Evolutionary conservation across 1,140 invertebrate species (phyloP), one percentile per base, ranked within the genome.

Genomic region (Olivierus martensii): DNA sequence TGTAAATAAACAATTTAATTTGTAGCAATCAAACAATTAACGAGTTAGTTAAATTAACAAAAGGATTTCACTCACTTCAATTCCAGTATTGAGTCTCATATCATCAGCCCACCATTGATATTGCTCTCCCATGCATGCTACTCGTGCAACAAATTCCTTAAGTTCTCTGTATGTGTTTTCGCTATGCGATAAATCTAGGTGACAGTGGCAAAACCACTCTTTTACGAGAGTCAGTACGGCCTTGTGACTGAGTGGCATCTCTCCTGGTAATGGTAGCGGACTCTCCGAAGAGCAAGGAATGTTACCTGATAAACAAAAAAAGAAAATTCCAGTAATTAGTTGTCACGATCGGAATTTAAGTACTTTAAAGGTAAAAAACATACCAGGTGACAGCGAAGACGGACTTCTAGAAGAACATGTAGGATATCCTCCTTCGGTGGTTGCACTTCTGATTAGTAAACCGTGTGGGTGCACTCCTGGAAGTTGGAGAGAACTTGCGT

Each of bases 91-190:
- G n/a, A 3, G 4, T 3, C 47, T 19, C 3, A 75, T 66, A 44
- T 73, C 71, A 19, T 67, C 63, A 39, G 67, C 66, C 71, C 72
- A 74, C 51, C 71, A 70, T 28, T 70, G 66, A 61, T 75, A 75
- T 2, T 71, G 67, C 7, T 70, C 65, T 14, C 73, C 74, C 18
- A 73, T 68, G n/a, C 66, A 61, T 7, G 66, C 66, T 7, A 71
- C 66, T 53, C 70, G 66, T 10, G 60, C 61, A 46, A 75, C 62
- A 55, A 74, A 72, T 42, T 75, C 73, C 36, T 69, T 63, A 14
- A 75, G 56, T 53, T 75, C 73, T 18, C 66, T 61, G 12, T 65
- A 67, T 11, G 61, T 52, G 12, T 41, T 34, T 3, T 55, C 37
- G 46, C 58, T 59, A 15, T 57, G 67, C 64, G 14, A 66, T 10